Base-by-base conservation (phyloP, 2,797 vertebrate genomes). In the Sphenodon punctatus region DNA sequence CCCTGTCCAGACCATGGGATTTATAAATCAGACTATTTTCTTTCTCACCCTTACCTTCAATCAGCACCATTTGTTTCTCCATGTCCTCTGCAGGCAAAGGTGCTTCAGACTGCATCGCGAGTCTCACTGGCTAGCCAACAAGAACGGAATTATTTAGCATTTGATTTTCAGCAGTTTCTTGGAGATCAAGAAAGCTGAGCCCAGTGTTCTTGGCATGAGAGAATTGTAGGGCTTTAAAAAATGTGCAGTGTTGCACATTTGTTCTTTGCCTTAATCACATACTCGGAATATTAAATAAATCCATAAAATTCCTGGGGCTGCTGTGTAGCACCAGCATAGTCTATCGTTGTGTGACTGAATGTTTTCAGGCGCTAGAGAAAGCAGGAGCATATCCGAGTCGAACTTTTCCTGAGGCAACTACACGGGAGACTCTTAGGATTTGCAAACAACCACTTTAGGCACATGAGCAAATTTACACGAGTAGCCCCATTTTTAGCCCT, bases 241-340 rank as follows among this genome's bases (percentile, higher is more conserved):
- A 82, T 49, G 42, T 82, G 72, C 48, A 75, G 64, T 49, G 30
- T 49, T 82, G 68, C 55, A 67, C 34, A 46, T 72, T 72, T 67
- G 14, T 67, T 53, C 32, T 56, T 23, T 61, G 39, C 30, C 34
- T 59, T 55, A 51, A 71, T 63, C 39, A 77, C 14, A 6, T 14
- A 43, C 68, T 2, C 7, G 23, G 6, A 10, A 34, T 55, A 73
- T 64, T 48, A 48, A 58, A 55, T 58, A 42, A 82, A 23, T 38
- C 7, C 12, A 85, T 68, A 49, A 49, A 51, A 16, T 0, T 8
- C 34, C 22, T 30, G 34, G 27, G 65, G 30, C 34, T 42, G 55
- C 67, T 66, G 66, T 43, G 85, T 80, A 63, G 60, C 72, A 51
- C 17, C 1, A 53, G 8, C 30, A 30, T 53, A 80, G 23, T 30